Conservation (phyloP, 2,113 vertebrate species). For the Girardinichthys multiradiatus region DNA sequence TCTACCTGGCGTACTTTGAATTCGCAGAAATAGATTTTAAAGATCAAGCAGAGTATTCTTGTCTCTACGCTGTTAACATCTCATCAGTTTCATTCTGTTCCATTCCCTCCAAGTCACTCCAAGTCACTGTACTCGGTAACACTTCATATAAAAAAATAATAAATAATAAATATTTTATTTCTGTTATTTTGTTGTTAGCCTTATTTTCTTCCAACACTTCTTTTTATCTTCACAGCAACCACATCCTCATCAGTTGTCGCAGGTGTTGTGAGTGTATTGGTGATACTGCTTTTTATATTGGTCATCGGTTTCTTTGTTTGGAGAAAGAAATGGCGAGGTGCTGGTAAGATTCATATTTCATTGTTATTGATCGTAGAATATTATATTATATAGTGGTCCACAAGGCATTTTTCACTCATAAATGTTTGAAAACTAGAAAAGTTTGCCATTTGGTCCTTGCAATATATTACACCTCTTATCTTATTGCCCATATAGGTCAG, state of each 20-base stretch:
- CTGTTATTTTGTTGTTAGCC: neutral
- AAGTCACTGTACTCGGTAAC: slow-evolving; percentile 60
- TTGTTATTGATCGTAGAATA: neutral
- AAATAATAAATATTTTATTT: neutral
- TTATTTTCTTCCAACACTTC: neutral
- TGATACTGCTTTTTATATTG: slow-evolving; percentile 48
- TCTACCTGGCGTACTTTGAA: slow-evolving; percentile 62
- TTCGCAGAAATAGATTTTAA: slow-evolving; percentile 43
- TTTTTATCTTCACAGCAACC: slow-evolving; percentile 30
- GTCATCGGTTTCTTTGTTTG: slow-evolving; percentile 50
- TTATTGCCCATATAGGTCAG: no score
- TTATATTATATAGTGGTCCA: neutral
- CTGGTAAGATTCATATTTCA: slow-evolving; percentile 42
- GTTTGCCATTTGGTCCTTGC: no score
- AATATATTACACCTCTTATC: no score
- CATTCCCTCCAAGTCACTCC: slow-evolving; percentile 54
- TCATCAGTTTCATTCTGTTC: slow-evolving; percentile 52
- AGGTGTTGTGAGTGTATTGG: slow-evolving; percentile 35
- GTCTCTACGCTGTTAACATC: slow-evolving; percentile 60
- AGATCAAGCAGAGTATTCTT: slow-evolving; percentile 59
- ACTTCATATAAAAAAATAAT: neutral
- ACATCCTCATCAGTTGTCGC: slow-evolving; percentile 33
- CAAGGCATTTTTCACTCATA: neutral
- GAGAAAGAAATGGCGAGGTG: slow-evolving; percentile 44
- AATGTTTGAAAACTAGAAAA: no score